Base-by-base conservation (phyloP, 2,888 invertebrate species). In the Drosophila rubida region DNA sequence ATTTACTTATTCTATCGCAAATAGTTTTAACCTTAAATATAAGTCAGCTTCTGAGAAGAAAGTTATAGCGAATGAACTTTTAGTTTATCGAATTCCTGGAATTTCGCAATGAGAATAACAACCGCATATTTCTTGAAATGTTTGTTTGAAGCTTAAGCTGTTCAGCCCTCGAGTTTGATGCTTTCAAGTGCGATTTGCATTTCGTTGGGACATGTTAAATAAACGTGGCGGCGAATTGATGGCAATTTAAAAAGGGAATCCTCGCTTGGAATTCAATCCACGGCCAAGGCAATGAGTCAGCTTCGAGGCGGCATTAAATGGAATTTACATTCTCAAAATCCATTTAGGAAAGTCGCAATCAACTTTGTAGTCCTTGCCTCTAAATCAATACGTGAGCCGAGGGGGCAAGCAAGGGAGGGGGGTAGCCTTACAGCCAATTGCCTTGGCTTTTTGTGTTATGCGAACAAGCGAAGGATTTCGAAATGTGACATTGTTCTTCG, bases 381-480 rank as follows among this genome's bases (percentile, higher is more conserved):
- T 73, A 69, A 73, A 73, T 73, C 73, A 73, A 73, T 75, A 69
- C 25, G 53, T 35, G 55, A 25, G 59, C 48, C 66, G 53, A 55
- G 66, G 27, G 51, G 67, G 32, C 19, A 19, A 19, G 23, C 6
- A 4, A 4, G 49, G 3, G 27, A 22, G 23, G 9, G 13, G 3
- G 7, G 2, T 4, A 27, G 30, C 37, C 54, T 13, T 14, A 27
- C 30, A 49, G 49, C 48, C 66, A 41, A 41, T 69, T 42, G 60
- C 71, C 75, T 74, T 72, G 58, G 50, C 50, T 59, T 45, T 25
- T 46, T 61, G 11, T 55, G 69, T 58, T 66, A 49, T 61, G 72
- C 51, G 59, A 57, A n/a, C n/a, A n/a, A 58, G 55, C 69, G 64
- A 80, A 80, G 80, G 80, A 85, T 85, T 75, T 79, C 46, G 35